Percentiles rank a stretch among this genome's conserved stretches.
Evolutionary conservation across 92 coral and sea anemone species (phyloP).

Genomic region (Phymanthus crucifer): DNA sequence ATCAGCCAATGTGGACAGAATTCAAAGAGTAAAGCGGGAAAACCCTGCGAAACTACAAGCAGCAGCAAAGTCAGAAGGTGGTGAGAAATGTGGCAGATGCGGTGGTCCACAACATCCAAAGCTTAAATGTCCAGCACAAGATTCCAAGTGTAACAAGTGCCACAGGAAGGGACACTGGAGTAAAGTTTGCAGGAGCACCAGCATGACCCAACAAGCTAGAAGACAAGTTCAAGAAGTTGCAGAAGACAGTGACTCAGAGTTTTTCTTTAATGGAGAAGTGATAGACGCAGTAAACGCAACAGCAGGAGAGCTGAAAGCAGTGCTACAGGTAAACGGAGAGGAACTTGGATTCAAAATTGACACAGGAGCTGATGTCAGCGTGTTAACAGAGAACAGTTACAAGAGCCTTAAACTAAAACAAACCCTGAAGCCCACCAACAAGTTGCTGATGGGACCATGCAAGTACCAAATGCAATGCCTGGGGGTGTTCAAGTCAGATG

Average conservation of each 20-base stretch:
- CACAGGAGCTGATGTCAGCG: slow-evolving; percentile 56
- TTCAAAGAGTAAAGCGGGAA: background rate
- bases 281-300: background rate
- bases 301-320: slow-evolving; percentile 19
- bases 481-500: background rate
- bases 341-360: slow-evolving; percentile 46
- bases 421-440: slow-evolving; percentile 34
- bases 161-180: slow-evolving; percentile 4
- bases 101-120: background rate
- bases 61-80: background rate
- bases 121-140: background rate
- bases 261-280: background rate
- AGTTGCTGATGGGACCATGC: slow-evolving; percentile 54
- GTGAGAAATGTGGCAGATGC: background rate
- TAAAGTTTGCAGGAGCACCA: background rate
- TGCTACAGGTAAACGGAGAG: slow-evolving; percentile 13
- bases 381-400: slow-evolving; percentile 28
- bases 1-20: background rate
- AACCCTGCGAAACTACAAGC: background rate
- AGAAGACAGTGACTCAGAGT: background rate
- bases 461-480: slow-evolving; percentile 36
- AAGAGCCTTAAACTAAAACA: slow-evolving; percentile 10
- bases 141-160: slow-evolving; percentile 1
- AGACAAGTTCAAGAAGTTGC: slow-evolving; percentile 2
- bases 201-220: background rate